Conservation (phyloP, 2,888 invertebrate species). For the Cryptocephalus moraei region DNA sequence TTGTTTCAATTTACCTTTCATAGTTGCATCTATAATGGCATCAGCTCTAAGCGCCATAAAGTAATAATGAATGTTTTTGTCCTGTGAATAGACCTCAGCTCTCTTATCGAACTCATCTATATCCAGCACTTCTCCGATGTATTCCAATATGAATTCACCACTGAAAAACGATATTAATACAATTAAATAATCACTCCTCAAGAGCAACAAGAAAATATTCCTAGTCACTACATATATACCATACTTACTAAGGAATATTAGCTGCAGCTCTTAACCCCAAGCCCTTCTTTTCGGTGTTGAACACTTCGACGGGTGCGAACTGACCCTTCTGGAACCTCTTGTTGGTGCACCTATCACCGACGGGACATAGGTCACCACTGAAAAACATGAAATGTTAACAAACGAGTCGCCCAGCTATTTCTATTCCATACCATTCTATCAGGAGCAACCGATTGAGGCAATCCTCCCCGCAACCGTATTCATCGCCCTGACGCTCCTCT, state of each 20-base stretch:
- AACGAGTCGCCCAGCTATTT: neutral
- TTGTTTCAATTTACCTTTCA: constrained; percentile 48
- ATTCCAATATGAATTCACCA: constrained; percentile 95
- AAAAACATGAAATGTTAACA: constrained; percentile 6
- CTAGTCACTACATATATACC: constrained; percentile 4
- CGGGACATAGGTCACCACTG: constrained; percentile 83
- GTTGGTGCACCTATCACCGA: constrained; percentile 86
- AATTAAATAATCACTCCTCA: too few species aligned
- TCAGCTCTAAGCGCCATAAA: constrained; percentile 95
- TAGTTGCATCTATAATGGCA: constrained; percentile 91
- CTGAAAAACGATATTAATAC: too few species aligned
- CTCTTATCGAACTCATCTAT: constrained; percentile 81
- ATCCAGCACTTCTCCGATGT: constrained; percentile 94
- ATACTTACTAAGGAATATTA: constrained; percentile 60
- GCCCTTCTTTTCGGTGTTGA: constrained; percentile 89
- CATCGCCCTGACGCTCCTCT: constrained; percentile 77
- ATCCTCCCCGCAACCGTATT: constrained; percentile 87
- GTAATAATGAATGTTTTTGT: constrained; percentile 88
- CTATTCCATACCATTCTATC: constrained; percentile 79
- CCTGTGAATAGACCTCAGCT: constrained; percentile 79
- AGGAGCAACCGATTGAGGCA: constrained; percentile 94
- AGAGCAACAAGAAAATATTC: neutral
- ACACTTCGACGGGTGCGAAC: constrained; percentile 78
- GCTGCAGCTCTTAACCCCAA: constrained; percentile 76
- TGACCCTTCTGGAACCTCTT: constrained; percentile 84